phyloP scores from a whole-genome alignment of 2,797 vertebrate genomes.

The Orestias chungarensis region DNA sequence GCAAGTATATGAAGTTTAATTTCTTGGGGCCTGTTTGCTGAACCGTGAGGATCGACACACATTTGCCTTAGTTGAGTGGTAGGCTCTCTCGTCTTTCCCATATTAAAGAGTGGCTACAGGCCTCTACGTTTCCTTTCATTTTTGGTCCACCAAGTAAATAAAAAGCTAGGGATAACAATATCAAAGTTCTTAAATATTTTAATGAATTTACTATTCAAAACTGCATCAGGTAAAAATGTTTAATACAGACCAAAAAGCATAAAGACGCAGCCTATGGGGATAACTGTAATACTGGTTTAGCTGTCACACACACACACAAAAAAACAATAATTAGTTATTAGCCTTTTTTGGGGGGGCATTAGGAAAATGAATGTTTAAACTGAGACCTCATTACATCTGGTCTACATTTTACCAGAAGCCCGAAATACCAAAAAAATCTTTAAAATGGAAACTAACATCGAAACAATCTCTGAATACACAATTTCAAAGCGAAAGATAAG shows the following conservation, averaged over 20 bases:
- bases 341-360: no score
- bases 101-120: neutral
- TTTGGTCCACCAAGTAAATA: neutral
- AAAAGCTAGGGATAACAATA: no score
- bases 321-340: no score
- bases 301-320: no score
- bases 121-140: neutral
- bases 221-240: neutral
- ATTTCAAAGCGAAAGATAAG: no score
- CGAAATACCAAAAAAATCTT: no score
- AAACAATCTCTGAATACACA: no score
- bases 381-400: no score
- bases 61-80: neutral
- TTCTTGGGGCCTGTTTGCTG: neutral
- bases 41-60: neutral
- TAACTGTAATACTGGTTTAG: neutral
- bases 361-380: no score
- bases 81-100: neutral
- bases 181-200: neutral
- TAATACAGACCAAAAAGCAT: neutral
- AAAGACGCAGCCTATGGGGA: neutral
- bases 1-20: neutral
- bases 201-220: neutral
- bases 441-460: no score
- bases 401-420: no score